Base-by-base conservation (phyloP, 2,888 invertebrate species). In the Lepidocyrtoides sp. region DNA sequence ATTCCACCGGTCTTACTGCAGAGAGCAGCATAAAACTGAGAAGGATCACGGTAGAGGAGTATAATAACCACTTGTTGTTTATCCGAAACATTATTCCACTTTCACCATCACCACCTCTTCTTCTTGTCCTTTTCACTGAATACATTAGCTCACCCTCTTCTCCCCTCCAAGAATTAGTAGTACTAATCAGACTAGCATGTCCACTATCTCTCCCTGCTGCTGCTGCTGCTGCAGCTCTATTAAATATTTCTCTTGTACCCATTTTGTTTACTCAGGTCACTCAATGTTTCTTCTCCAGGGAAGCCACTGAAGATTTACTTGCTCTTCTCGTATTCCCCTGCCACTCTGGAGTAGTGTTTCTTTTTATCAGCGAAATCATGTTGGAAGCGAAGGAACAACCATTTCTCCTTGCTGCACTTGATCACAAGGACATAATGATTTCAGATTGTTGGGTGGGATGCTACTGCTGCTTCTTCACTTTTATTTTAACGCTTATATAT, bases 41-140 rank as follows among this genome's bases (percentile, higher is more conserved):
- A n/a, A 89, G 86, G 75, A 89, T 69, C 51, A 92, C 69, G 0
- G 91, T 89, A 17, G 91, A 92, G 72, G 86, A 89, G 51, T 92
- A 89, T 8, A 89, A 51, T 41, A 92, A 32, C 90, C 90, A 92
- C 83, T 92, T 92, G 83, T 90, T 90, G 60, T 83, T 72, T n/a
- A 69, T n/a, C 5, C 29, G 1, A 29, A 14, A n/a, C 36, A 69
- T 57, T 2, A 2, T 17, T 2, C 17, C 32, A 32, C 32, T 32
- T 0, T 75, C 29, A 10, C 41, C 17, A 23, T 41, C 44, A 20
- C 41, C 23, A 17, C 23, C 8, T 44, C 72, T 44, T 44, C 72
- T 41, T 75, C 41, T 41, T 26, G 72, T 75, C 36, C 72, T 48
- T 20, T 41, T 41, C 72, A 41, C 72, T 66, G 66, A 66, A 66